Base-by-base conservation (phyloP, 2,888 invertebrate genomes). In the Pomacea canaliculata region DNA sequence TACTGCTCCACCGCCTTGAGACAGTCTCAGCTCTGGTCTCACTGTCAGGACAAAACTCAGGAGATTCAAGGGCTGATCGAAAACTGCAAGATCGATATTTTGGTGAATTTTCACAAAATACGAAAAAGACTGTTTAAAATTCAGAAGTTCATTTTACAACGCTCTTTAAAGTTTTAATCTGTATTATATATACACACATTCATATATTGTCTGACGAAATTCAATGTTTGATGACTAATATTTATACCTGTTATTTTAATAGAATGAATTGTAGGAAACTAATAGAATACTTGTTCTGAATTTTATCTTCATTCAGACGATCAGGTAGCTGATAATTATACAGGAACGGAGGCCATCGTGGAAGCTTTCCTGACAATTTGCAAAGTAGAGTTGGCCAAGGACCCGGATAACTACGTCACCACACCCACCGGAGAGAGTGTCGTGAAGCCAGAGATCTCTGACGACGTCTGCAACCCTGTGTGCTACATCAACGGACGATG, bases 401-500 rank as follows among this genome's bases (percentile, higher is more conserved):
- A 76, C 46, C 68, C 71, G 16, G 27, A 59, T 62, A 76, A 68
- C 56, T 76, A 76, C 37, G 72, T 72, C 68, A 68, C 68, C 4
- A 63, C 60, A 27, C 46, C 62, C 0, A 62, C 62, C 4, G 76
- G 76, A 13, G 27, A 72, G 13, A 66, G 23, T 13, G 72, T 72
- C 48, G 7, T 76, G 16, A 76, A 76, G n/a, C 76, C 76, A 37
- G 76, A 72, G 19, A 16, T 68, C 13, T 46, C 67, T 8, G 62
- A 60, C 0, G 67, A 71, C 23, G 51, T 76, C 7, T 76, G 76
- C 68, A 37, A 46, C 49, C 46, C 68, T 23, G 62, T 46, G 27
- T 76, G 76, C 23, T 19, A n/a, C 16, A 27, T 49, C 19, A 71
- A 76, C 51, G 76, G 76, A 19, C 60, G 27, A 16, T 76, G 76